Evolutionary conservation across 2,888 invertebrate species (phyloP).

Genomic region (Zeuzera pyrina): DNA sequence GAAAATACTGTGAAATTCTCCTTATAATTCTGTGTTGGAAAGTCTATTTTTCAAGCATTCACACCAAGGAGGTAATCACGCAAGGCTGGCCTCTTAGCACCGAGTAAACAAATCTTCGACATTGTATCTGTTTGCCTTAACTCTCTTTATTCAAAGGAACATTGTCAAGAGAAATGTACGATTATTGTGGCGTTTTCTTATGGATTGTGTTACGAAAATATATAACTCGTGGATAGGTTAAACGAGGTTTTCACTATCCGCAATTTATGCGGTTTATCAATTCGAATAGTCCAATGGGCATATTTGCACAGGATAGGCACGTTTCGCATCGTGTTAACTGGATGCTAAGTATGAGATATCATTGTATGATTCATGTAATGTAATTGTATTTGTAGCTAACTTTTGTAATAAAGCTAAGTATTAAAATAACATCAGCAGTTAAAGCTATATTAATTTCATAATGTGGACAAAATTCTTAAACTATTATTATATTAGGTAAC

Average conservation of each 20-base stretch:
- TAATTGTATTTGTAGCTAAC: no score
- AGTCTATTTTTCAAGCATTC: conserved; percentile 42
- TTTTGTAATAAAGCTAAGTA: no score
- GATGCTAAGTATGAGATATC: no score
- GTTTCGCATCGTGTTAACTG: no score
- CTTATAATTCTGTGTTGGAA: conserved; percentile 36
- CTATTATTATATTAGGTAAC: no score
- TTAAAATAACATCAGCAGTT: no score
- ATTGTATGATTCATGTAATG: no score
- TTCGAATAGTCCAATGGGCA: conserved; percentile 52
- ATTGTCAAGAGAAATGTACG: conserved; percentile 69
- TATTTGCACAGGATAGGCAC: conserved; percentile 27
- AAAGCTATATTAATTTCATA: no score
- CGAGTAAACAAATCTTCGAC: conserved; percentile 67
- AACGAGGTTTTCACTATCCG: conserved; percentile 54
- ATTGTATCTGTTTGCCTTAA: conserved; percentile 66
- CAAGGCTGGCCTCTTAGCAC: conserved; percentile 50
- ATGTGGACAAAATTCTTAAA: no score
- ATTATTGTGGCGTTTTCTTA: conserved; percentile 65
- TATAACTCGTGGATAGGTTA: conserved; percentile 55
- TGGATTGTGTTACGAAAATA: conserved; percentile 67
- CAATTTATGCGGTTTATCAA: conserved; percentile 61
- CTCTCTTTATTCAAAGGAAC: conserved; percentile 69
- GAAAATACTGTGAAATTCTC: conserved; percentile 29
- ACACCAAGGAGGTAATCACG: conserved; percentile 42